Percentiles rank a stretch among this genome's conserved stretches.
These are phyloP conservation scores for Muntiacus reevesi DNA, from an alignment of 2,113 vertebrate genomes.

Conservation along the genomic window DNA sequence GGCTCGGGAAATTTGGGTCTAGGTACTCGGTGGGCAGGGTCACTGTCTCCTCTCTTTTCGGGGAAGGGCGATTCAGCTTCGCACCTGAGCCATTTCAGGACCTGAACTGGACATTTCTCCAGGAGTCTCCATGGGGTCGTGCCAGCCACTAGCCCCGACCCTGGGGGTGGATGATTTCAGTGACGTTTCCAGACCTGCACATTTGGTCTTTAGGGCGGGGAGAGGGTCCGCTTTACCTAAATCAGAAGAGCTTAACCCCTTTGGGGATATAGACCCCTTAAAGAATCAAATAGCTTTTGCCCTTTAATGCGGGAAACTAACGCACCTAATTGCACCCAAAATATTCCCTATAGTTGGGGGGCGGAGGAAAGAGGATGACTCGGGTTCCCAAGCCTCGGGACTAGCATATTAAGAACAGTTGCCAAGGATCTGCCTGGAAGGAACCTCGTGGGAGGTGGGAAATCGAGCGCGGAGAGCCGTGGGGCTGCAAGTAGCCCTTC, in stretches of 20 bases:
- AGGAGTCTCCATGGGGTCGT: not conserved
- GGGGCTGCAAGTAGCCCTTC: not conserved
- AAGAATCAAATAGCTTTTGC: not conserved
- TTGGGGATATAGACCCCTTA: not conserved
- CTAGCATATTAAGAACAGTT: not conserved
- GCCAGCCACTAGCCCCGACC: not conserved
- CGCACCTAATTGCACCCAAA: not conserved
- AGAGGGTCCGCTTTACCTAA: fast-evolving
- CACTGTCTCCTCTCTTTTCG: not conserved
- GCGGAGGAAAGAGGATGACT: not conserved
- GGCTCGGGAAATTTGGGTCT: not conserved
- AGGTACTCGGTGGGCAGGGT: not conserved
- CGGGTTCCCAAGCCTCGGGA: not conserved
- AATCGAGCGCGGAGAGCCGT: not conserved
- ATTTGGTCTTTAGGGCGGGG: not conserved
- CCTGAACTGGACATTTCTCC: not conserved
- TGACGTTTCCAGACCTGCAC: not conserved
- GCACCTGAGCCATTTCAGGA: not conserved
- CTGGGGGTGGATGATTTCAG: not conserved
- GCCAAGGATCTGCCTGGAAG: not conserved
- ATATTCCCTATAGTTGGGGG: not conserved
- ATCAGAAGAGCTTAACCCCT: not conserved
- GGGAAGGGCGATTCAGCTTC: not conserved
- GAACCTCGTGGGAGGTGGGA: not conserved
- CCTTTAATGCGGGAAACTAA: not conserved